Evolutionary conservation across 2,113 vertebrate genomes (phyloP).

Genomic region (Phrynosoma platyrhinos): DNA sequence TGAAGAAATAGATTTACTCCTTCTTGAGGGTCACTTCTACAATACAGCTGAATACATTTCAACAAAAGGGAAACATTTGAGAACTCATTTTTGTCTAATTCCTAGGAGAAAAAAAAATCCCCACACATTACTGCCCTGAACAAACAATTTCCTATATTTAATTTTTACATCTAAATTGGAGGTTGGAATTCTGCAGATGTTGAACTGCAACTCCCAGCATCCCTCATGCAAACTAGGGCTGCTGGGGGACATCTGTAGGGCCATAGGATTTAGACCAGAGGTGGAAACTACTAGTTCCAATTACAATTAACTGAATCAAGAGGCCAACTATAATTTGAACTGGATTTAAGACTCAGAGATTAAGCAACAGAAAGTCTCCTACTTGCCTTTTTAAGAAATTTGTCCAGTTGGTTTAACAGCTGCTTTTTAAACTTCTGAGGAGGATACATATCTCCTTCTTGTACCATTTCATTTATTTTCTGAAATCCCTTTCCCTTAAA

Average conservation of each 20-base stretch:
- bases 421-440: constrained; percentile 69
- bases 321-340: background rate
- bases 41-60: constrained; percentile 79
- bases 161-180: accelerated
- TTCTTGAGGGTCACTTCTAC: constrained; percentile 64
- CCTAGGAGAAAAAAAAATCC: constrained; percentile 63
- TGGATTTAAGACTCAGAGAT: background rate
- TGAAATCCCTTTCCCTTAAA: constrained; percentile 74
- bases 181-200: too few relatives aligned
- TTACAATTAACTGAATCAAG: too few relatives aligned
- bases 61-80: constrained; percentile 76
- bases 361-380: background rate
- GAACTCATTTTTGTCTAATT: constrained; percentile 82
- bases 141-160: accelerated
- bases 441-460: constrained; percentile 47
- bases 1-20: constrained; percentile 72
- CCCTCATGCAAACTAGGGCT: too few relatives aligned
- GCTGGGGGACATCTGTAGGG: too few relatives aligned
- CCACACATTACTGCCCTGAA: background rate
- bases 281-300: too few relatives aligned
- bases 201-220: too few relatives aligned
- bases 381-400: constrained; percentile 71
- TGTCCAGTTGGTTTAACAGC: constrained; percentile 71
- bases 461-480: constrained; percentile 68
- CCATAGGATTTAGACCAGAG: too few relatives aligned